phyloP scores from a whole-genome alignment of 1,140 invertebrate genomes.

The Augochlora pura region DNA sequence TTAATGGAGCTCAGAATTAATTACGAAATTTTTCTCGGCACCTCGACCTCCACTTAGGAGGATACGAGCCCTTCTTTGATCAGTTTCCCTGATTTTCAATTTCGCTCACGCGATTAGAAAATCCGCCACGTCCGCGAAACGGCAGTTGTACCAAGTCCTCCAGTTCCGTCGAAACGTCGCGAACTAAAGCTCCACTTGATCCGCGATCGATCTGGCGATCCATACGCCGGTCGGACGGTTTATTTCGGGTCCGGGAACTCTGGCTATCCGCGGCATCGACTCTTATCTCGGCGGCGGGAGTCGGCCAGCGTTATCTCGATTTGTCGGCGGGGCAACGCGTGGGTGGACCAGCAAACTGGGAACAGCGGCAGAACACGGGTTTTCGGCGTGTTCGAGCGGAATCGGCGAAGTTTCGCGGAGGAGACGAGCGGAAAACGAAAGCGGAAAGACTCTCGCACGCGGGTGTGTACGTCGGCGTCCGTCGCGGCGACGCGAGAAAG shows the following conservation, averaged over 20 bases:
- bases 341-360: conserved; percentile 9
- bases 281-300: neutral
- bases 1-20: no score
- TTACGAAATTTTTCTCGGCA: no score
- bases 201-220: neutral
- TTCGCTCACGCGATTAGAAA: no score
- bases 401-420: conserved; percentile 25
- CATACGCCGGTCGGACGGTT: neutral
- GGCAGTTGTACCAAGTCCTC: no score
- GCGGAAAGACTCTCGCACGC: neutral
- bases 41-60: no score
- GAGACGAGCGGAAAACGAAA: conserved; percentile 19
- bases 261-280: conserved; percentile 13
- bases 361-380: conserved; percentile 49
- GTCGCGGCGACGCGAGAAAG: conserved; percentile 3
- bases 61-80: no score
- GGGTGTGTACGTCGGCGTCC: neutral
- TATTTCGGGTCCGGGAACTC: neutral
- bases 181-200: no score
- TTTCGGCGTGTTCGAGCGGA: conserved; percentile 34
- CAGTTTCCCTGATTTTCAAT: no score
- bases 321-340: neutral
- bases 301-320: neutral
- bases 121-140: no score
- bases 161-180: no score